A percentile compares a stretch with the other conserved stretches of the same genome.
These are phyloP conservation scores for Coelopa frigida DNA, from an alignment of 1,140 invertebrate species.

Conservation along the genomic window DNA sequence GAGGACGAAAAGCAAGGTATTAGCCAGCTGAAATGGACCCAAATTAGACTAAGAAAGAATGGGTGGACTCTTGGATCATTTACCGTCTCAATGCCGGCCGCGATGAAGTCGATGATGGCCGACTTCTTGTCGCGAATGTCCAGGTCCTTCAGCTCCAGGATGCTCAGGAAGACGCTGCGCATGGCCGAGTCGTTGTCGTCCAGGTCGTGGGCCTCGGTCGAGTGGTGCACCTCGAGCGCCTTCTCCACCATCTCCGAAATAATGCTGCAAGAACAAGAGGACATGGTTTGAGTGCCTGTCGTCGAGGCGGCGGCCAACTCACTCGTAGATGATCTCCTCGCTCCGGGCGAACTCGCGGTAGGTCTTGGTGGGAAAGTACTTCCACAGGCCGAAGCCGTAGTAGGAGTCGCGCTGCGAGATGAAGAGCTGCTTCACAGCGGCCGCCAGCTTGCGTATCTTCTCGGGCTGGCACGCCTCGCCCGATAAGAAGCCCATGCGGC, in stretches of 20 bases:
- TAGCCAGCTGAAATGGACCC: conserved; percentile 57
- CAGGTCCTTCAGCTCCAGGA: conserved; percentile 60
- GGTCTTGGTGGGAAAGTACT: conserved; percentile 63
- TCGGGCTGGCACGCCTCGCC: conserved; percentile 48
- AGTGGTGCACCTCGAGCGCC: conserved; percentile 39
- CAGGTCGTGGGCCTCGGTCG: conserved; percentile 38
- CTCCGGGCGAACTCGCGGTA: conserved; percentile 64
- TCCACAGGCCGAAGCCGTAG: conserved; percentile 78
- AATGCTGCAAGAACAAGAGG: conserved; percentile 55
- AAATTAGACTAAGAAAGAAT: conserved; percentile 1
- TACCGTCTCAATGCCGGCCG: conserved; percentile 78
- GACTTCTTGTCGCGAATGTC: conserved; percentile 76
- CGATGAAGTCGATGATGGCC: conserved; percentile 78
- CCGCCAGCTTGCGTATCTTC: conserved; percentile 52
- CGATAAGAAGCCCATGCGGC: conserved; percentile 71
- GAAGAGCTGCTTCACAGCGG: conserved; percentile 67
- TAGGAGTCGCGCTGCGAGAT: conserved; percentile 68
- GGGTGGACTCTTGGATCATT: conserved; percentile 7
- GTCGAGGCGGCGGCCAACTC: conserved; percentile 22
- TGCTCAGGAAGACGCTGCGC: conserved; percentile 65
- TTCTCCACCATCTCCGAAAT: conserved; percentile 71
- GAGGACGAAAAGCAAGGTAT: conserved; percentile 71
- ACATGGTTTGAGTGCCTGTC: no score
- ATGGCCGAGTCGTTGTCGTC: conserved; percentile 51
- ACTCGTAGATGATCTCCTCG: conserved; percentile 73